Conservation (phyloP, 2,113 vertebrate species). For the Malurus melanocephalus region DNA sequence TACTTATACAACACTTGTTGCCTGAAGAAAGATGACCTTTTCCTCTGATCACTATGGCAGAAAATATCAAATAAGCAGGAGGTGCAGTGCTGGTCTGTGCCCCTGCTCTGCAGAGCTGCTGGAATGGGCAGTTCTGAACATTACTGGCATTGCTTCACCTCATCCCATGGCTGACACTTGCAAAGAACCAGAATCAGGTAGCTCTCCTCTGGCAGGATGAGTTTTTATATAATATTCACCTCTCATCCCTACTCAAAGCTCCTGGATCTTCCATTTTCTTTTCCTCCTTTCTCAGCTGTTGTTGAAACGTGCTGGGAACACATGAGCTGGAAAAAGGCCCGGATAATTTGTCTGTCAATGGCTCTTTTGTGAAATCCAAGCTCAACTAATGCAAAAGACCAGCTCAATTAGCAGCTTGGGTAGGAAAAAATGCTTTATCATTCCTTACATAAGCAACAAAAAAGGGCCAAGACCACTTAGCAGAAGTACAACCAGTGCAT, state of each 20-base stretch:
- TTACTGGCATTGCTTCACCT: not conserved
- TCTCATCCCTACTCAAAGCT: not conserved
- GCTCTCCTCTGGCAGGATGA: not conserved
- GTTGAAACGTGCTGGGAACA: not conserved
- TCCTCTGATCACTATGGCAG: not conserved
- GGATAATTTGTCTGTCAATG: not conserved
- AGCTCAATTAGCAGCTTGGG: not conserved
- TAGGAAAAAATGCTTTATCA: not conserved
- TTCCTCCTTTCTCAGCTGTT: not conserved
- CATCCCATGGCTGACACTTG: not conserved
- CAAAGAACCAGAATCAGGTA: not conserved
- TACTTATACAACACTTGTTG: not conserved
- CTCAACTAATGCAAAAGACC: not conserved
- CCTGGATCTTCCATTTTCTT: not conserved
- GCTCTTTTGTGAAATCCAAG: not conserved
- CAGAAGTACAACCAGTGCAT: not conserved
- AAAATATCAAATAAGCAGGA: not conserved
- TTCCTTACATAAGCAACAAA: not conserved
- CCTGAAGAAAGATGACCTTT: not conserved
- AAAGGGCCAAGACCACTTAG: not conserved
- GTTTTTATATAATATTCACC: not conserved
- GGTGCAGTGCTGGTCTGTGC: not conserved
- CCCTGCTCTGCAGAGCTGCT: not conserved
- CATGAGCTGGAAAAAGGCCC: not conserved
- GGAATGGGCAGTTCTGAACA: not conserved